phyloP scores from a whole-genome alignment of 2,888 invertebrate species.

The Nasonovia ribisnigri region DNA sequence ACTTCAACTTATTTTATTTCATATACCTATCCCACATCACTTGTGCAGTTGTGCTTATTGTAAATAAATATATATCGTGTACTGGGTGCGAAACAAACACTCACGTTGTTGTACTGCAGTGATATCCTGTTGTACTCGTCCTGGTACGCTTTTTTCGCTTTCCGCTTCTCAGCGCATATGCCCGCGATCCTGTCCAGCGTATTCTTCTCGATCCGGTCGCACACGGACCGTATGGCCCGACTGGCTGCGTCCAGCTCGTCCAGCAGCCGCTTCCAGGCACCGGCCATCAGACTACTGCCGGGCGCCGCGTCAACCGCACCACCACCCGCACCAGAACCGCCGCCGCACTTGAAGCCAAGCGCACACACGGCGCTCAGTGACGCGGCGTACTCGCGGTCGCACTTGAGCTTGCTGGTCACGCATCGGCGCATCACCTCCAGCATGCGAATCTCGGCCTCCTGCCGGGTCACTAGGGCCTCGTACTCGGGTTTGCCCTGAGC shows the following conservation, averaged over 20 bases:
- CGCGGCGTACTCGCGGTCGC: conserved; percentile 91
- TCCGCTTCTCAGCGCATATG: conserved; percentile 88
- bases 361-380: conserved; percentile 84
- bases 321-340: conserved; percentile 80
- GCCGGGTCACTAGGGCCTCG: conserved; percentile 89
- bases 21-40: no score
- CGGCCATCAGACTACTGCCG: conserved; percentile 76
- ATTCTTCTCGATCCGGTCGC: conserved; percentile 83
- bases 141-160: conserved; percentile 86
- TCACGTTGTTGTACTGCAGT: conserved; percentile 84
- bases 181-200: conserved; percentile 85
- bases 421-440: conserved; percentile 93
- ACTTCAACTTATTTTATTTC: no score
- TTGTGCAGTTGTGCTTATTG: no score
- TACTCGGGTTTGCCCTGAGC: conserved; percentile 79
- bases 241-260: conserved; percentile 81
- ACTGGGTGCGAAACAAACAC: conserved; percentile 68
- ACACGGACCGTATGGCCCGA: conserved; percentile 56
- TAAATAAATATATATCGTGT: neutral
- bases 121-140: conserved; percentile 90
- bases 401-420: conserved; percentile 87
- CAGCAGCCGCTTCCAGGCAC: conserved; percentile 87
- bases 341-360: conserved; percentile 87
- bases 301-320: conserved; percentile 81
- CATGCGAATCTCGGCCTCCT: conserved; percentile 92